These are phyloP conservation scores for Botia almorhae DNA, from an alignment of 2,797 vertebrate genomes.

Conservation along the genomic window DNA sequence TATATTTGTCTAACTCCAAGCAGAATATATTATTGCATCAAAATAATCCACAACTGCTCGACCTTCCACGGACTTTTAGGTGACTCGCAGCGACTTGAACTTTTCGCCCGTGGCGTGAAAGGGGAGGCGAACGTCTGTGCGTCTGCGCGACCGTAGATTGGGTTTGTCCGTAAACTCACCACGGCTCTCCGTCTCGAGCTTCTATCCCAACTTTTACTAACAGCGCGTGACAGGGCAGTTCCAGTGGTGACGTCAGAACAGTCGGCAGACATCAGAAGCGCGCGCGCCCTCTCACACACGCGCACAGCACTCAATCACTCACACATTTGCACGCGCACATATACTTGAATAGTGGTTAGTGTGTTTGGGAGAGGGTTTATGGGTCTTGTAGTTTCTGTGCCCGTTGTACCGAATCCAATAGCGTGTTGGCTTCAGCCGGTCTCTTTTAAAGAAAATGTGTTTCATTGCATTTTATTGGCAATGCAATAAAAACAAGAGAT, in stretches of 20 bases:
- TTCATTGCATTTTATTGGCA: neutral
- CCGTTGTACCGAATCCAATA: neutral
- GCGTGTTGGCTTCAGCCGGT: neutral
- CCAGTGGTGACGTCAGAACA: constrained; percentile 81
- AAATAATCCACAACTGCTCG: constrained; percentile 45
- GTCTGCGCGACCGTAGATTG: constrained; percentile 53
- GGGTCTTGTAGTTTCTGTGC: constrained; percentile 59
- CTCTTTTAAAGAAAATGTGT: neutral
- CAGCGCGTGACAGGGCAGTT: constrained; percentile 86
- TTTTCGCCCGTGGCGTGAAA: constrained; percentile 49
- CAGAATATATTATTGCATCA: constrained; percentile 33
- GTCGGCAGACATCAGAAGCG: constrained; percentile 53
- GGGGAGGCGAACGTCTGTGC: constrained; percentile 45
- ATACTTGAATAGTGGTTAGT: neutral
- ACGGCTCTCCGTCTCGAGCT: constrained; percentile 57
- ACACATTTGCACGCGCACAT: constrained; percentile 28
- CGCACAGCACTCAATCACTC: constrained; percentile 1
- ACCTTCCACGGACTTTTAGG: constrained; percentile 44
- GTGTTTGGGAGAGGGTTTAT: constrained; percentile 35
- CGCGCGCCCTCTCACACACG: constrained; percentile 15
- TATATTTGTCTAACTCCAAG: constrained; percentile 21
- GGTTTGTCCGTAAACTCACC: constrained; percentile 55
- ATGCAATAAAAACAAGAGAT: neutral
- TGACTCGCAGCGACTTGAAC: constrained; percentile 22
- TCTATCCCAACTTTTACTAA: constrained; percentile 86